phyloP scores from a whole-genome alignment of 2,888 invertebrate genomes.

The Euphydryas editha region DNA sequence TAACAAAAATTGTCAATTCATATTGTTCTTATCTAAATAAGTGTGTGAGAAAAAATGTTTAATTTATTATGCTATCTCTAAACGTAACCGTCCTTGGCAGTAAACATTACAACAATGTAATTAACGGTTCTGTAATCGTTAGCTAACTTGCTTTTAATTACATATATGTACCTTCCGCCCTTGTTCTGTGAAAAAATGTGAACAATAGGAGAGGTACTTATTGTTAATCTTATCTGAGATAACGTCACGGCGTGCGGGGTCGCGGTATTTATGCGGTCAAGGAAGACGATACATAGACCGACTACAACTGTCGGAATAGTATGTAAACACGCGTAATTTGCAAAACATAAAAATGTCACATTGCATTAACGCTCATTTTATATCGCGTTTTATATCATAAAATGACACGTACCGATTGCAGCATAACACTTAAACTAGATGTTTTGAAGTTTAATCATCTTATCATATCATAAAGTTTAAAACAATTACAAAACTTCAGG shows the following conservation, averaged over 20 bases:
- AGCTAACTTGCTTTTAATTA: slow-evolving; percentile 58
- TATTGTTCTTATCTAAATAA: slow-evolving; percentile 16
- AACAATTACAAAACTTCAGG: too few species aligned
- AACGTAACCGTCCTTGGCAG: slow-evolving; percentile 50
- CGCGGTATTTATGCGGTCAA: slow-evolving; percentile 58
- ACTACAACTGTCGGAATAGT: slow-evolving; percentile 14
- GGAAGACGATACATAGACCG: slow-evolving; percentile 45
- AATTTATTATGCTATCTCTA: slow-evolving; percentile 51
- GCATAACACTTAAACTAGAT: neutral
- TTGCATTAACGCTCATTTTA: slow-evolving; percentile 13
- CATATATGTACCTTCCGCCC: slow-evolving; percentile 61
- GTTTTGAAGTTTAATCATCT: neutral
- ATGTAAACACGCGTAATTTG: slow-evolving; percentile 17
- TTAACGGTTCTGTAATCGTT: slow-evolving; percentile 51
- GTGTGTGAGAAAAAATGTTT: slow-evolving; percentile 41
- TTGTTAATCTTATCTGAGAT: slow-evolving; percentile 54
- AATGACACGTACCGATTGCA: slow-evolving; percentile 7
- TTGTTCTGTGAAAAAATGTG: slow-evolving; percentile 55
- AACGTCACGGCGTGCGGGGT: slow-evolving; percentile 53
- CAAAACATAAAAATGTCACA: slow-evolving; percentile 34
- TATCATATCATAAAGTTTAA: too few species aligned
- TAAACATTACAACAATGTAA: slow-evolving; percentile 60
- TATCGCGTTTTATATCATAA: slow-evolving; percentile 4
- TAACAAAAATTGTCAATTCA: neutral
- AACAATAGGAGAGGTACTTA: slow-evolving; percentile 60